A percentile compares a stretch with the other conserved stretches of the same genome.
These are phyloP conservation scores for Xylophagus ater DNA, from an alignment of 2,888 invertebrate genomes.

Conservation along the genomic window DNA sequence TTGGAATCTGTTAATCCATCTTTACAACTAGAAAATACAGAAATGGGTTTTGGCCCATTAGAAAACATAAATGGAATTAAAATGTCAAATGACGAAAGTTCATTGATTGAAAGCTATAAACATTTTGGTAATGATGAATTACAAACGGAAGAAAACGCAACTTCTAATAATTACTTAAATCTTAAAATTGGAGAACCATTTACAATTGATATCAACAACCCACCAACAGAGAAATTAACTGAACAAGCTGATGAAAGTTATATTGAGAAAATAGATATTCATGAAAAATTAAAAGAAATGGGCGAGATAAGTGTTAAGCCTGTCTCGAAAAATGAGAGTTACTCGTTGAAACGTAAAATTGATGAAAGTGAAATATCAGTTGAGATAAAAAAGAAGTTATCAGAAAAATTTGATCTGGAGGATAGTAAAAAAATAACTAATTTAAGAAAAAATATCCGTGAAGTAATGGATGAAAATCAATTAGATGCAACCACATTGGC, in stretches of 20 bases:
- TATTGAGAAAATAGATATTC: constrained; percentile 44
- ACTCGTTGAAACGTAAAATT: constrained; percentile 1
- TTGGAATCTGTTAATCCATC: too few species aligned
- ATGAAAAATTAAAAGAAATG: constrained; percentile 53
- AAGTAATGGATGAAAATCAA: constrained; percentile 88
- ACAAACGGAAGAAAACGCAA: too few species aligned
- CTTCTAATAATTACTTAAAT: too few species aligned
- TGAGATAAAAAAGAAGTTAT: constrained; percentile 36
- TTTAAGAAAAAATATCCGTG: constrained; percentile 76
- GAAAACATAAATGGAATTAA: too few species aligned
- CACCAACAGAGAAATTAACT: neutral
- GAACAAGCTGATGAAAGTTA: constrained; percentile 4
- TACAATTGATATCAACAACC: too few species aligned
- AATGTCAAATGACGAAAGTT: too few species aligned
- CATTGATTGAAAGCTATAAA: too few species aligned
- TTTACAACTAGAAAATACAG: too few species aligned
- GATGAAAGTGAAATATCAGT: constrained; percentile 33
- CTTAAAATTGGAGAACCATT: too few species aligned
- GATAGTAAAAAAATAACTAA: constrained; percentile 37
- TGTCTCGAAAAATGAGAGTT: constrained; percentile 19
- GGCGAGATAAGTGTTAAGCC: constrained; percentile 45
- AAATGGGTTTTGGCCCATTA: too few species aligned
- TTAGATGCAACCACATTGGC: constrained; percentile 83
- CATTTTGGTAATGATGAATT: too few species aligned
- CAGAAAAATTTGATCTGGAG: constrained; percentile 24